Percentiles rank a stretch among this genome's conserved stretches.
These are phyloP conservation scores for Australoheros facetus DNA, from an alignment of 2,797 vertebrate species.

Conservation along the genomic window DNA sequence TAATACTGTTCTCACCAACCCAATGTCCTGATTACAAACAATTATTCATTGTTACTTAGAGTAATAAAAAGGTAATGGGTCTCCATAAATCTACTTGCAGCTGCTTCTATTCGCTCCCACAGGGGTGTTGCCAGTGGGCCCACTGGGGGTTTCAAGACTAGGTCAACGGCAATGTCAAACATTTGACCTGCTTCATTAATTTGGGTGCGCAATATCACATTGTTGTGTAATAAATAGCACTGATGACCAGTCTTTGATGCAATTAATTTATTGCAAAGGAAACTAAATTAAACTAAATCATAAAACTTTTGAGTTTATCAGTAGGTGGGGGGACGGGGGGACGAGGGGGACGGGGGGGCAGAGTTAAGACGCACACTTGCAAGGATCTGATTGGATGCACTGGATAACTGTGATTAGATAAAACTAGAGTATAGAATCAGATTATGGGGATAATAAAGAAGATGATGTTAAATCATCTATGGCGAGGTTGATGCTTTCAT, in stretches of 20 bases:
- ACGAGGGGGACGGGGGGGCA: neutral
- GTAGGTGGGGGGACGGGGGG: neutral
- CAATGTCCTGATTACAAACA: constrained; percentile 81
- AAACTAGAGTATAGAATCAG: constrained; percentile 32
- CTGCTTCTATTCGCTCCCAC: constrained; percentile 38
- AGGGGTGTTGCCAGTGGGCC: constrained; percentile 33
- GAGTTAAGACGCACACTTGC: neutral
- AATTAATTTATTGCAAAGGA: constrained; percentile 3
- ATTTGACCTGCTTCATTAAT: constrained; percentile 21
- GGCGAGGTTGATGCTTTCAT: constrained; percentile 37
- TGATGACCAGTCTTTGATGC: neutral
- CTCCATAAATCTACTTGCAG: constrained; percentile 72
- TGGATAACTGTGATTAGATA: constrained; percentile 39
- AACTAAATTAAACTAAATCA: constrained; percentile 3
- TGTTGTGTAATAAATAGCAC: constrained; percentile 21
- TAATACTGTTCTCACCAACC: constrained; percentile 76
- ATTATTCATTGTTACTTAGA: constrained; percentile 82
- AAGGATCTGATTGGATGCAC: constrained; percentile 24
- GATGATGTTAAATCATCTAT: constrained; percentile 43
- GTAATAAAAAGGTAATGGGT: constrained; percentile 80
- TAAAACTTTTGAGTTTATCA: constrained; percentile 24
- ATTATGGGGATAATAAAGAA: constrained; percentile 50
- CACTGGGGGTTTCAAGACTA: constrained; percentile 12
- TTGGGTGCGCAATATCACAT: neutral
- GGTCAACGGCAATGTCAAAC: constrained; percentile 38